Evolutionary conservation across 2,888 invertebrate species (phyloP).

Genomic region (Sinotaia quadrata): DNA sequence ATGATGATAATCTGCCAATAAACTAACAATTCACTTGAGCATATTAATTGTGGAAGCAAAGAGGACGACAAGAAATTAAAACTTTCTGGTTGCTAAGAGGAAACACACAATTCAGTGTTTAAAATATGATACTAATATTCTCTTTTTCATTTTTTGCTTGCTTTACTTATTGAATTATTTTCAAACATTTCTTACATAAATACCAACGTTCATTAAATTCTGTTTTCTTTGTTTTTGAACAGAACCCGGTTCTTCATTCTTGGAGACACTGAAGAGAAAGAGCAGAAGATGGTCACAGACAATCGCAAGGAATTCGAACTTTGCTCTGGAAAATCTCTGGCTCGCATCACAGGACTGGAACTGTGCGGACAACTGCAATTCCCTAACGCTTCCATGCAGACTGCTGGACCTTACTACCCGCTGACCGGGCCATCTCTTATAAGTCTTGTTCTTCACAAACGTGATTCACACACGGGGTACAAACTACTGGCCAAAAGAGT

Average conservation of each 20-base stretch:
- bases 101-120: neutral
- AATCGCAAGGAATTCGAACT: slow-evolving; percentile 76
- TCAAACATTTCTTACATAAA: neutral
- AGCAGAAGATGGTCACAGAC: slow-evolving; percentile 79
- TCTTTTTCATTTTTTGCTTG: neutral
- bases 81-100: no score
- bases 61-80: no score
- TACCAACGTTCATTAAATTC: neutral
- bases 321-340: slow-evolving; percentile 74
- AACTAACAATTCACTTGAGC: no score
- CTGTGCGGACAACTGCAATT: slow-evolving; percentile 82
- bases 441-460: slow-evolving; percentile 57
- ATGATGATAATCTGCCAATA: no score
- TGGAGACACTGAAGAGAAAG: slow-evolving; percentile 75
- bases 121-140: neutral
- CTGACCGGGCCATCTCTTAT: slow-evolving; percentile 63
- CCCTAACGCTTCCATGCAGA: slow-evolving; percentile 78
- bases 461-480: slow-evolving; percentile 63
- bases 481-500: slow-evolving; percentile 60
- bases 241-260: slow-evolving; percentile 66
- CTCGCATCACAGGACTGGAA: slow-evolving; percentile 86
- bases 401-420: slow-evolving; percentile 72
- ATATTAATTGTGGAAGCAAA: no score
- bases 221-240: slow-evolving; percentile 26
- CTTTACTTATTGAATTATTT: neutral